Evolutionary conservation across 2,113 vertebrate genomes (phyloP).

Genomic region (Tetraodon nigroviridis): DNA sequence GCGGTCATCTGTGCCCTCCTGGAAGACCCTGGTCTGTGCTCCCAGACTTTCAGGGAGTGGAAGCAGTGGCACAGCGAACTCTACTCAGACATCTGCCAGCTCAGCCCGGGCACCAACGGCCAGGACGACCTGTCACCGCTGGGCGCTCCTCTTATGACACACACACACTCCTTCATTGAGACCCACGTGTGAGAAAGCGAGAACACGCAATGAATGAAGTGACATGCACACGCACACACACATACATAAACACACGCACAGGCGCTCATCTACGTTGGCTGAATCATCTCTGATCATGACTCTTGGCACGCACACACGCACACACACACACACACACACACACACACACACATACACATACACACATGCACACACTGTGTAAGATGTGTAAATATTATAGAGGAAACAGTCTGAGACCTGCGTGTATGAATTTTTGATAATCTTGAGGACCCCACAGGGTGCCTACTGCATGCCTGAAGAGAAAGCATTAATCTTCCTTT

Average conservation of each 20-base stretch:
- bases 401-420: conserved; percentile 68
- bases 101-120: conserved; percentile 75
- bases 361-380: conserved; percentile 63
- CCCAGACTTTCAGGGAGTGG: conserved; percentile 87
- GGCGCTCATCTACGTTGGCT: conserved; percentile 27
- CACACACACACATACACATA: conserved; percentile 25
- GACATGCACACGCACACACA: conserved; percentile 27
- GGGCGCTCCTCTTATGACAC: conserved; percentile 78
- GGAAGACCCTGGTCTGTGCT: conserved; percentile 82
- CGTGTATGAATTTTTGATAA: conserved; percentile 83
- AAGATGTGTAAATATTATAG: conserved; percentile 79
- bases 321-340: conserved; percentile 40
- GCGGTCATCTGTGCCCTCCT: conserved; percentile 80
- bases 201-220: conserved; percentile 48
- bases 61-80: conserved; percentile 89
- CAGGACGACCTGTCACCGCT: conserved; percentile 80
- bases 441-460: conserved; percentile 80
- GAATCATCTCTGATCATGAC: conserved; percentile 34
- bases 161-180: conserved; percentile 90
- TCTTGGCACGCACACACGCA: conserved; percentile 40
- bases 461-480: conserved; percentile 87
- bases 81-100: conserved; percentile 87
- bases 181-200: conserved; percentile 82
- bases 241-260: conserved; percentile 37
- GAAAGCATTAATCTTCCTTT: conserved; percentile 79